phyloP scores from a whole-genome alignment of 1,140 invertebrate genomes.

The Drosophila watanabei region DNA sequence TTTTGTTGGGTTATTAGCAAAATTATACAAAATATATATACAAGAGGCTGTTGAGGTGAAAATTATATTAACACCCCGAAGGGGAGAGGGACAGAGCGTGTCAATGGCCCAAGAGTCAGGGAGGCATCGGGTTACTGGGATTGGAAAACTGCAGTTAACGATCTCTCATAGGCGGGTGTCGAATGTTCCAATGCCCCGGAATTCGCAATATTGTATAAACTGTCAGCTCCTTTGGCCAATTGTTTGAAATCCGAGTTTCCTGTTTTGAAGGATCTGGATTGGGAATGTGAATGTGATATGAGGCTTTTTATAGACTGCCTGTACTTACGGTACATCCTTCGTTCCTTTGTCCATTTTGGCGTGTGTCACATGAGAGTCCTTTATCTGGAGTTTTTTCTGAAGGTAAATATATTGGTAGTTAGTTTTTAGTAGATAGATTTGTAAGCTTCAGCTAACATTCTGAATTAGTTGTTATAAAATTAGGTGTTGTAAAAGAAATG shows the following conservation, averaged over 20 bases:
- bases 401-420: background rate
- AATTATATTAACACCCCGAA: slow-evolving; percentile 67
- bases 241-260: slow-evolving; percentile 80
- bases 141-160: slow-evolving; percentile 57
- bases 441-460: too few species aligned
- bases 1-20: slow-evolving; percentile 61
- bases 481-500: background rate
- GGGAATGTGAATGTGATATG: slow-evolving; percentile 29
- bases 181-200: slow-evolving; percentile 55
- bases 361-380: slow-evolving; percentile 59
- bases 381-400: slow-evolving; percentile 28
- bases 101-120: slow-evolving; percentile 65
- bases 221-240: slow-evolving; percentile 49
- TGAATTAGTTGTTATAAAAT: background rate
- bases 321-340: slow-evolving; percentile 29
- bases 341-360: slow-evolving; percentile 42
- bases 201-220: slow-evolving; percentile 81
- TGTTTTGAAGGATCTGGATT: slow-evolving; percentile 29
- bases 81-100: slow-evolving; percentile 28
- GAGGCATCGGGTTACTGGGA: slow-evolving; percentile 56
- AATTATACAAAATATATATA: slow-evolving; percentile 62
- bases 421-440: background rate
- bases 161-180: slow-evolving; percentile 68
- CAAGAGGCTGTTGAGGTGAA: slow-evolving; percentile 48
- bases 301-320: slow-evolving; percentile 5